Evolutionary conservation across 1,140 invertebrate species (phyloP).

Genomic region (Vanessa atalanta): DNA sequence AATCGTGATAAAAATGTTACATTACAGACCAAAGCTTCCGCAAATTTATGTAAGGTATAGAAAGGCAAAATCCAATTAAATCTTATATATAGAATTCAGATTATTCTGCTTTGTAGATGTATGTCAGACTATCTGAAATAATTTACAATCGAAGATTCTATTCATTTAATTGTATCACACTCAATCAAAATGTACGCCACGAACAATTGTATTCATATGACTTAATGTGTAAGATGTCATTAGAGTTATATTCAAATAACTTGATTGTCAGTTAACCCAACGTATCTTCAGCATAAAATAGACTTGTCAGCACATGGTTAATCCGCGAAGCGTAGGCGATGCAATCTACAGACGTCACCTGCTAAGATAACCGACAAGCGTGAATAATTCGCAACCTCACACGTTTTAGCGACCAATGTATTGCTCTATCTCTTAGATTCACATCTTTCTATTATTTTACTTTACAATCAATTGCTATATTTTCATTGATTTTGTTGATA

Average conservation of each 20-base stretch:
- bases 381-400: conserved; percentile 56
- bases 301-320: conserved; percentile 56
- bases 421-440: conserved; percentile 35
- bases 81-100: too few relatives aligned
- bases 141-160: background rate
- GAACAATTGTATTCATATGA: conserved; percentile 5
- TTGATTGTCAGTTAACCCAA: conserved; percentile 34
- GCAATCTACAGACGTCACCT: conserved; percentile 55
- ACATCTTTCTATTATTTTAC: conserved; percentile 33
- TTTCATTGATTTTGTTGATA: too few relatives aligned
- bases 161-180: conserved; percentile 2
- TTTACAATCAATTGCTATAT: conserved; percentile 1
- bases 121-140: background rate
- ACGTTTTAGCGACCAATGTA: conserved; percentile 43
- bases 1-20: too few relatives aligned
- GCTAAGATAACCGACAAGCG: conserved; percentile 49
- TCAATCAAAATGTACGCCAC: conserved; percentile 14
- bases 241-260: conserved; percentile 30
- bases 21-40: too few relatives aligned
- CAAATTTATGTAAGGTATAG: too few relatives aligned
- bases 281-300: conserved; percentile 49
- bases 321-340: conserved; percentile 60
- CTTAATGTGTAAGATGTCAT: conserved; percentile 31
- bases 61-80: too few relatives aligned
- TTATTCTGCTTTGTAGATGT: too few relatives aligned